These are phyloP conservation scores for Dipus sagitta DNA, from an alignment of 2,797 vertebrate species.

Conservation along the genomic window DNA sequence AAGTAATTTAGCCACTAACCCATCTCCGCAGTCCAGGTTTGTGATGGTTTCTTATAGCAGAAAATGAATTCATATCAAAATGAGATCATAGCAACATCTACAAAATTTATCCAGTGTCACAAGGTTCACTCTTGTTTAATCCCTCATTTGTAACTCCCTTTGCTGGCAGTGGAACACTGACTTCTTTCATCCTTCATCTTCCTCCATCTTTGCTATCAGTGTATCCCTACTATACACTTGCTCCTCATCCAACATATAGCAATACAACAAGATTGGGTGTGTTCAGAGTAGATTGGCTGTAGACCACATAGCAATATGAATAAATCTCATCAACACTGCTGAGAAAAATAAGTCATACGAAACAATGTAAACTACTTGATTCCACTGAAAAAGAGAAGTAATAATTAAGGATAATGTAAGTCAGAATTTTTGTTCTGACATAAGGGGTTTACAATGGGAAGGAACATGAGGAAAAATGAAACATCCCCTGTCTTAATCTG, in stretches of 20 bases:
- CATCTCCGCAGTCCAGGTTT: not conserved
- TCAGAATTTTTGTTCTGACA: not conserved
- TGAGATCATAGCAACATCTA: not conserved
- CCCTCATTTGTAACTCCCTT: conserved; percentile 19
- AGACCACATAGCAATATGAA: not conserved
- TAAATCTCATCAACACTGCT: not conserved
- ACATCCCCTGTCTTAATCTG: not conserved
- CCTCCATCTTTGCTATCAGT: not conserved
- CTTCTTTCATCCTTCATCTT: conserved; percentile 2
- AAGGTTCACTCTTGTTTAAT: not conserved
- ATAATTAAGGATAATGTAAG: not conserved
- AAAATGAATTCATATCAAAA: not conserved
- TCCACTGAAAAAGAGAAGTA: conserved; percentile 2
- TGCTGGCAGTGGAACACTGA: not conserved
- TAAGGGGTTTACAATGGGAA: not conserved
- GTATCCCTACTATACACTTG: not conserved
- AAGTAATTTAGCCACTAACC: not conserved
- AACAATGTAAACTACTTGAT: not conserved
- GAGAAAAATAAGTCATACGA: not conserved
- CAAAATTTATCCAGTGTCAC: not conserved
- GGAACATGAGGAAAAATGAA: not conserved
- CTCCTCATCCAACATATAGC: not conserved
- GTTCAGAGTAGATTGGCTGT: no score
- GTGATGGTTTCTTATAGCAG: not conserved
- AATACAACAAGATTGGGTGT: not conserved